Evolutionary conservation across 2,797 vertebrate species (phyloP), one percentile per base, ranked within the genome.

Genomic region (Allenopithecus nigroviridis): DNA sequence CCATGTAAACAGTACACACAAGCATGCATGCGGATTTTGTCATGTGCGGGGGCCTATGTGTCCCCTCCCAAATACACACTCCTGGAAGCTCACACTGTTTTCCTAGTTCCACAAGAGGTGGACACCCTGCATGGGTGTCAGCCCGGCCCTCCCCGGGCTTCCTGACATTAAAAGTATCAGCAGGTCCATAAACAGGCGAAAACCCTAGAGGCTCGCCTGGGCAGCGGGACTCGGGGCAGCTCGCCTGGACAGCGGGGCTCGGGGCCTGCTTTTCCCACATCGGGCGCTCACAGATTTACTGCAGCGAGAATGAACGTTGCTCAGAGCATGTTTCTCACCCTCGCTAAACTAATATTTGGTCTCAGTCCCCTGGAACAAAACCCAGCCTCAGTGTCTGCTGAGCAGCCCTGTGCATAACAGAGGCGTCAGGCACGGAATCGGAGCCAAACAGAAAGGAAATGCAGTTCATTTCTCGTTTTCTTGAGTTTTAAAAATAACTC

Each of bases 401-500:
- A 88, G 68, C 26, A 0, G 24, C 96, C 59, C 64, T 0, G 41
- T 17, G 41, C 75, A 72, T 92, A 36, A 95, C 97, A 97, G 61
- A 68, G 84, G 0, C 4, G 74, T 43, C 75, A 48, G 88, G 83
- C 83, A 46, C 50, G 43, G 53, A n/a, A 10, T 10, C 22, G 4
- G 50, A 64, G 89, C 78, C n/a, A n/a, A 8, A 79, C 36, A 50
- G 68, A 85, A 61, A 64, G 74, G 59, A 33, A 39, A 79, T 0
- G 1, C 39, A 28, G 75, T 1, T 85, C 24, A 36, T 91, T 59
- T 26, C 53, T 76, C 39, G 90, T 97, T 90, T 89, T 79, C 97
- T 85, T 96, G 95, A 90, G 92, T 94, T 97, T 96, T 95, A 90
- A 98, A 98, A 76, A 89, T 75, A n/a, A 80, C 87, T 93, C 70